Evolutionary conservation across 1,140 invertebrate genomes (phyloP).

Genomic region (Potamilus streckersoni): DNA sequence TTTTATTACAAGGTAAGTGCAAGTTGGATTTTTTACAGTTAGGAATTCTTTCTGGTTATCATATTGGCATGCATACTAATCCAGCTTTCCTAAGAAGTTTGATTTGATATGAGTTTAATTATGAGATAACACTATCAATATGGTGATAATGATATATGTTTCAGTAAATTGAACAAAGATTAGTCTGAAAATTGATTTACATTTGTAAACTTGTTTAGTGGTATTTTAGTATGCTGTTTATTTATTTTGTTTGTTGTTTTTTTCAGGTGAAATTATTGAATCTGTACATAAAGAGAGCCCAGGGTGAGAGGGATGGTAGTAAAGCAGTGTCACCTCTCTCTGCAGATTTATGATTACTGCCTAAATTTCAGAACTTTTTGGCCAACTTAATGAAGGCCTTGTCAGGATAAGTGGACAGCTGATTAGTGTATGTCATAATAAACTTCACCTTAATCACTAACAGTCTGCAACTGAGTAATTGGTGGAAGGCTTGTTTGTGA

Average conservation of each 20-base stretch:
- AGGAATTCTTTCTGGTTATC: no score
- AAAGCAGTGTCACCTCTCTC: slow-evolving; percentile 22
- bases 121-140: not conserved
- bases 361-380: not conserved
- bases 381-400: no score
- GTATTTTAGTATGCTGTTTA: not conserved
- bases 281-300: slow-evolving; percentile 78
- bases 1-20: no score
- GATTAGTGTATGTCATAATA: no score
- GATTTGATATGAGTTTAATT: not conserved
- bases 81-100: not conserved
- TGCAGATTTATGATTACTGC: slow-evolving; percentile 24
- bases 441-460: no score
- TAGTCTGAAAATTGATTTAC: not conserved
- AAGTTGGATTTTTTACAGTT: no score
- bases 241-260: slow-evolving; percentile 18
- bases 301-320: slow-evolving; percentile 46
- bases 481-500: no score
- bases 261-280: slow-evolving; percentile 78
- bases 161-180: not conserved
- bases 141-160: not conserved
- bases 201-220: no score
- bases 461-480: no score
- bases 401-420: no score
- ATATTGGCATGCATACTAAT: no score